These are phyloP conservation scores for Oncorhynchus nerka DNA, from an alignment of 2,113 vertebrate species.

Conservation along the genomic window DNA sequence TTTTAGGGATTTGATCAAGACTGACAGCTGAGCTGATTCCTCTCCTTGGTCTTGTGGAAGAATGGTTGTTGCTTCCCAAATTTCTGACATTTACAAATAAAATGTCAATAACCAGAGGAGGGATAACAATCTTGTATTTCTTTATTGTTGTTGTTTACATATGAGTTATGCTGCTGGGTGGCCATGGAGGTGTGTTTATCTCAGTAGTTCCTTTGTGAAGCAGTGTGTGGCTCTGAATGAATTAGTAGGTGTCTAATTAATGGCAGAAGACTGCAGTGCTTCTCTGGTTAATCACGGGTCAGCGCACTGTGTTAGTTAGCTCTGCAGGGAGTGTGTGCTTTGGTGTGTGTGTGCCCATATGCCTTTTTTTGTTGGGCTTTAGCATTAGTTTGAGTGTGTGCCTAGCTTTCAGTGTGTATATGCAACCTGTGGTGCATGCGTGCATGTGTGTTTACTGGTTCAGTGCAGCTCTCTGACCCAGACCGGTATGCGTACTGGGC, in stretches of 20 bases:
- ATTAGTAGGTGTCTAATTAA: no score
- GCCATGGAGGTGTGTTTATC: no score
- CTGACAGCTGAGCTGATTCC: no score
- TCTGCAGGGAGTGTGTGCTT: neutral
- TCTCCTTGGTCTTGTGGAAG: no score
- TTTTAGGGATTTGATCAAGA: no score
- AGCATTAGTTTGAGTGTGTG: neutral
- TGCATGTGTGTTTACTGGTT: neutral
- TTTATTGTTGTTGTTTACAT: no score
- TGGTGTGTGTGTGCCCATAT: slow-evolving; percentile 4
- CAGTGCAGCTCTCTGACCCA: slow-evolving; percentile 12
- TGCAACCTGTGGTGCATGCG: neutral
- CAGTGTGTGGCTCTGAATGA: neutral
- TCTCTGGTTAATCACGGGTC: neutral
- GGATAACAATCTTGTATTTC: no score
- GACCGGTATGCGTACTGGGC: slow-evolving; percentile 4
- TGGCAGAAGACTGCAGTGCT: neutral
- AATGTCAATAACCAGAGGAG: no score
- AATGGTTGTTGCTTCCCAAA: no score
- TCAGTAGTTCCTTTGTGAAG: neutral
- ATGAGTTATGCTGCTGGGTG: no score
- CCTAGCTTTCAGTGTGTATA: neutral
- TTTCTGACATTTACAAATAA: no score
- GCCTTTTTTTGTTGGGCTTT: neutral
- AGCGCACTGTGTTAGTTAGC: neutral